phyloP scores from a whole-genome alignment of 2,888 invertebrate genomes.

The Zaprionus lineosus region DNA sequence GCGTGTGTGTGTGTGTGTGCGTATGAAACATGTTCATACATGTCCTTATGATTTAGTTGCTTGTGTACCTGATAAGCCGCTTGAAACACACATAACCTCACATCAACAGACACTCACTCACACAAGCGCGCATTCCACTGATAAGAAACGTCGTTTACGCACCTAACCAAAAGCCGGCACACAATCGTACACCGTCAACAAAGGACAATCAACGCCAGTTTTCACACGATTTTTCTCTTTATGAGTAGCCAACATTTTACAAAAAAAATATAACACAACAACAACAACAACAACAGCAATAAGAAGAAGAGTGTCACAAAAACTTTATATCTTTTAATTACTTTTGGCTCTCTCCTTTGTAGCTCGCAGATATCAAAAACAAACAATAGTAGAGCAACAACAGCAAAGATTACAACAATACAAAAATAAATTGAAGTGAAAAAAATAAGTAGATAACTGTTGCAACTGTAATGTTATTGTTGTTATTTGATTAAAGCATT shows the following conservation, averaged over 20 bases:
- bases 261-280: slow-evolving; percentile 1
- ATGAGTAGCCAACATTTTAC: slow-evolving; percentile 13
- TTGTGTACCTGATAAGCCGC: slow-evolving; percentile 46
- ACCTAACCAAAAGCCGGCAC: slow-evolving; percentile 52
- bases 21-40: slow-evolving; percentile 21
- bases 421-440: not conserved
- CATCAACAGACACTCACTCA: too few relatives aligned
- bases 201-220: slow-evolving; percentile 13
- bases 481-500: slow-evolving; percentile 42
- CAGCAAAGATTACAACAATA: slow-evolving; percentile 1
- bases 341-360: slow-evolving; percentile 24
- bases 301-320: too few relatives aligned
- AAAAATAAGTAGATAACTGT: slow-evolving; percentile 1
- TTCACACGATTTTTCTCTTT: slow-evolving; percentile 10
- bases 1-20: too few relatives aligned
- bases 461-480: slow-evolving; percentile 17
- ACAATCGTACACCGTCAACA: not conserved
- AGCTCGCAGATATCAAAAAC: slow-evolving; percentile 6
- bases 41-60: slow-evolving; percentile 31
- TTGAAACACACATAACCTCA: slow-evolving; percentile 17
- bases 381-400: slow-evolving; percentile 20
- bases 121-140: too few relatives aligned
- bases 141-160: slow-evolving; percentile 41
- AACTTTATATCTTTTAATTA: slow-evolving; percentile 41
- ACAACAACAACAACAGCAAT: too few relatives aligned